Evolutionary conservation across 2,888 invertebrate genomes (phyloP).

Genomic region (Drosophila ezoana): DNA sequence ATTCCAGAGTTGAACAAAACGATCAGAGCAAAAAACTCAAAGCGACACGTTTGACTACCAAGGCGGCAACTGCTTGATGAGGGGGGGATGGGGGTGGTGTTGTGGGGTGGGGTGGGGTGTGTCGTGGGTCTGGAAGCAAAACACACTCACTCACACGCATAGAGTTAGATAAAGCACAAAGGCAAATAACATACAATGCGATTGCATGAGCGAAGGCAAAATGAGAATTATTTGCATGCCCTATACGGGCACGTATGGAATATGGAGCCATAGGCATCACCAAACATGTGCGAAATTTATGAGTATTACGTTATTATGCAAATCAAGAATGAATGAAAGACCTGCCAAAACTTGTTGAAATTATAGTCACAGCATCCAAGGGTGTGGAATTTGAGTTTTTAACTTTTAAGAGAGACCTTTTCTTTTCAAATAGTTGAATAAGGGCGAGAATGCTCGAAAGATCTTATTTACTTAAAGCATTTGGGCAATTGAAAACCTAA

Average conservation of each 20-base stretch:
- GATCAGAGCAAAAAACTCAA: slow-evolving; percentile 25
- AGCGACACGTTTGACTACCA: slow-evolving; percentile 45
- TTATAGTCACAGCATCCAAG: background rate
- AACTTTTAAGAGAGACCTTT: background rate
- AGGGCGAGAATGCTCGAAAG: slow-evolving; percentile 10
- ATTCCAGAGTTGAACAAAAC: slow-evolving; percentile 12
- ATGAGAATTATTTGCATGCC: slow-evolving; percentile 29
- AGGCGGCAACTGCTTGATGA: background rate
- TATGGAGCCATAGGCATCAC: slow-evolving; percentile 24
- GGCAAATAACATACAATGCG: slow-evolving; percentile 31
- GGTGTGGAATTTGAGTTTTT: background rate
- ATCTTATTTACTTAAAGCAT: slow-evolving; percentile 10
- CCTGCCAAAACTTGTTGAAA: slow-evolving; percentile 30
- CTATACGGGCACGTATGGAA: slow-evolving; percentile 43
- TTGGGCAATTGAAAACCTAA: slow-evolving; percentile 1
- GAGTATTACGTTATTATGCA: slow-evolving; percentile 57
- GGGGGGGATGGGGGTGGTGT: no score
- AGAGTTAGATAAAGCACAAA: slow-evolving; percentile 30
- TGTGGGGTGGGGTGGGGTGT: slow-evolving; percentile 6
- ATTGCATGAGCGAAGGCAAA: slow-evolving; percentile 8
- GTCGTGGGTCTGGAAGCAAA: slow-evolving; percentile 49
- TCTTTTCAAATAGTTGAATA: background rate
- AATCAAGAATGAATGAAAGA: slow-evolving; percentile 40
- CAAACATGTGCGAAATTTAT: slow-evolving; percentile 48
- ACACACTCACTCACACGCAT: slow-evolving; percentile 22